Evolutionary conservation across 2,113 vertebrate species (phyloP).

Genomic region (Carassius auratus): DNA sequence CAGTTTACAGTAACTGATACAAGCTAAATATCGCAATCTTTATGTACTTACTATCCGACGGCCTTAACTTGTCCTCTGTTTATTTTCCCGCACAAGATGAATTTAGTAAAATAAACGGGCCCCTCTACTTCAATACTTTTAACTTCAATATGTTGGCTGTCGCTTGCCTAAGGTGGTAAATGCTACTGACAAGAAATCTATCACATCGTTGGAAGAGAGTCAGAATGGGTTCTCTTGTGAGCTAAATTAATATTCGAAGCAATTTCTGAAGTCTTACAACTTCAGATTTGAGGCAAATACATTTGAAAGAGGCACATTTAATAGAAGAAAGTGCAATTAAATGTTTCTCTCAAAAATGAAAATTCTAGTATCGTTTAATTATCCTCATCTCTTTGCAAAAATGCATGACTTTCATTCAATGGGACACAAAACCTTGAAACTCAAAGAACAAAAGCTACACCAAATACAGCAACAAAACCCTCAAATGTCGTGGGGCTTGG

Average conservation of each 20-base stretch:
- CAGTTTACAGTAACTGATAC: constrained; percentile 47
- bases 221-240: constrained; percentile 1
- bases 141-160: constrained; percentile 43
- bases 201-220: neutral
- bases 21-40: constrained; percentile 45
- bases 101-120: constrained; percentile 39
- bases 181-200: constrained; percentile 2
- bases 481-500: neutral
- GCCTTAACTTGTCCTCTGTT: constrained; percentile 31
- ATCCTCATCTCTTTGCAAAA: neutral
- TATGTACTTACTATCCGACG: constrained; percentile 39
- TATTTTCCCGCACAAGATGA: constrained; percentile 30
- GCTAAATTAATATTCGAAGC: constrained; percentile 11
- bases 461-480: neutral
- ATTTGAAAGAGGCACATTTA: neutral
- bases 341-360: neutral
- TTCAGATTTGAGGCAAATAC: constrained; percentile 2
- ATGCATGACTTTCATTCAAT: neutral
- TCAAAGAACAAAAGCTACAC: neutral
- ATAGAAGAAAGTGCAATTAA: neutral
- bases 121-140: constrained; percentile 26
- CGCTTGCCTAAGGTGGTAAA: constrained; percentile 23
- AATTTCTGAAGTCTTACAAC: neutral
- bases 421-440: neutral
- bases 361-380: neutral